Base-by-base conservation (phyloP, 2,888 invertebrate species). In the Rotaria macrura region DNA sequence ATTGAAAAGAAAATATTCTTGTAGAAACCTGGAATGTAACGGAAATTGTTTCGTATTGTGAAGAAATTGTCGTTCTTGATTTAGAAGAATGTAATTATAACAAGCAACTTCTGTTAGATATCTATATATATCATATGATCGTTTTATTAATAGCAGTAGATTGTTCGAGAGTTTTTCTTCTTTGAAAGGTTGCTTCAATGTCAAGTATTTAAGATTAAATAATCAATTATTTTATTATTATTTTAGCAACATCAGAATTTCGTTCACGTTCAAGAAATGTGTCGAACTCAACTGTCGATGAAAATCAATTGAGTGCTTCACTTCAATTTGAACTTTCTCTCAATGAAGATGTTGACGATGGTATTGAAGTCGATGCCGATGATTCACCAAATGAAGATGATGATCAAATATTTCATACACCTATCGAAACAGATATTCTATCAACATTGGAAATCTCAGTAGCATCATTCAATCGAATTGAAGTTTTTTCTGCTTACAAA, bases 401-500 rank as follows among this genome's bases (percentile, higher is more conserved):
- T 52, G 40, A 52, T 52, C 47, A 47, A 52, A 14, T 52, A 49
- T 84, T 49, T 52, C 34, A 17, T 23, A 20, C 84, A 49, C 47
- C 52, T 86, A 97, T 96, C 74, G 97, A 97, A 23, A 74, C 1
- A 40, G 20, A 38, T 40, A 38, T 1, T 20, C 6, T 9, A 9
- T n/a, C 79, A 79, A n/a, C 43, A 6, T 10, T 3, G 2, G 43
- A 17, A 43, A 14, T 43, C 5, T 23, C 79, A 43, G 3, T n/a
- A 9, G 17, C 43, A n/a, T 25, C 25, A n/a, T 9, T 25, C 25
- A 10, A 7, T 20, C 12, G 25, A 14, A 79, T 17, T 43, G n/a
- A 96, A 86, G 97, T 97, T 79, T 97, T 97, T 91, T 96, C 96
- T 54, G 96, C 97, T 65, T 98, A 95, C 91, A 97, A 97, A 12